phyloP scores from a whole-genome alignment of 2,888 invertebrate genomes.

The Drosophila rellima region DNA sequence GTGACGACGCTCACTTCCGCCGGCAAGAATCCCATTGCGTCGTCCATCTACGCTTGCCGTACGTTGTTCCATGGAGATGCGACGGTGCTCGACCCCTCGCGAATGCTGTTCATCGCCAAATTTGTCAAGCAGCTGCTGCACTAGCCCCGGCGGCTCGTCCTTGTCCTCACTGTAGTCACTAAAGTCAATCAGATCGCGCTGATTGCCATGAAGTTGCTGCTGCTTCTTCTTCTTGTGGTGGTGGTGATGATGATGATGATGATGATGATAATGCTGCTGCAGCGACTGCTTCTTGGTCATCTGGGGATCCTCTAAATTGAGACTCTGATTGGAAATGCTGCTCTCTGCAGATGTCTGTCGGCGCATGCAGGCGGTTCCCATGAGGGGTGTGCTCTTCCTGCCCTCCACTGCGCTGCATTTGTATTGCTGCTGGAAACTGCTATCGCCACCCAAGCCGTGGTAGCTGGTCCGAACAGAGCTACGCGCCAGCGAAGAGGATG shows the following conservation, averaged over 20 bases:
- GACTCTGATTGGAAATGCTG: conserved; percentile 85
- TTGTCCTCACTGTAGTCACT: conserved; percentile 83
- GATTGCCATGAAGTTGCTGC: conserved; percentile 18
- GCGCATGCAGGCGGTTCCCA: conserved; percentile 82
- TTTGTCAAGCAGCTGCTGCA: conserved; percentile 70
- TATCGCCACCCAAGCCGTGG: conserved; percentile 82
- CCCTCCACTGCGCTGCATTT: conserved; percentile 80
- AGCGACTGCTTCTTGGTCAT: conserved; percentile 33
- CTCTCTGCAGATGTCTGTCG: conserved; percentile 86
- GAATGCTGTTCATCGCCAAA: conserved; percentile 65
- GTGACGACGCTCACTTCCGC: conserved; percentile 75
- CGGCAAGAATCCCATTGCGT: conserved; percentile 85
- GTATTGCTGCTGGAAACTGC: conserved; percentile 85
- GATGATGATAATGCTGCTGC: conserved; percentile 14
- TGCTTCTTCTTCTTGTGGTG: conserved; percentile 26
- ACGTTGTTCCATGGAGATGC: conserved; percentile 83
- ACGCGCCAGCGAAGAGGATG: conserved; percentile 83
- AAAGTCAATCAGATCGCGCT: conserved; percentile 84
- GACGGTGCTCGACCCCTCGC: conserved; percentile 81
- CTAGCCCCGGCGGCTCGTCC: conserved; percentile 68
- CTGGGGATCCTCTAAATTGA: conserved; percentile 82
- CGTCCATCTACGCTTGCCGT: conserved; percentile 84
- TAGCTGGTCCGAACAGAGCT: conserved; percentile 85
- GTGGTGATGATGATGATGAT: conserved; percentile 43
- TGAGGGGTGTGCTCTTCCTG: conserved; percentile 74